phyloP scores from a whole-genome alignment of 2,113 vertebrate species.

The Nerophis lumbriciformis region DNA sequence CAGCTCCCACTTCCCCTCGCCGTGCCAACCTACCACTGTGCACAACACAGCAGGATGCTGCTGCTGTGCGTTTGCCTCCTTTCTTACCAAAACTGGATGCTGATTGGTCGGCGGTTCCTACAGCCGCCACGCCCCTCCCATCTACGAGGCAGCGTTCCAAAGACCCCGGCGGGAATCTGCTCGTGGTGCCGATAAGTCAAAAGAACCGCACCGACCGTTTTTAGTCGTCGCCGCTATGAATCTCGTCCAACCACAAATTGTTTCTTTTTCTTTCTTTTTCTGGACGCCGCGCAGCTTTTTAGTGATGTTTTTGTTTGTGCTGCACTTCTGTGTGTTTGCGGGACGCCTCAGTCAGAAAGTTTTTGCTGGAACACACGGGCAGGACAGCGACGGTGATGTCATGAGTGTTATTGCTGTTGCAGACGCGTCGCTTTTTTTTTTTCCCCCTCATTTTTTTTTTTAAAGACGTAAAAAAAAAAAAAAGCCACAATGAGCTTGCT shows the following conservation, averaged over 20 bases:
- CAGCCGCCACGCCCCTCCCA: slow-evolving; percentile 43
- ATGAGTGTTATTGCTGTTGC: slow-evolving; percentile 47
- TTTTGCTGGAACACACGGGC: slow-evolving; percentile 30
- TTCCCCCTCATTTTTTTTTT: background rate
- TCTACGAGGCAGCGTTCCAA: slow-evolving; percentile 40
- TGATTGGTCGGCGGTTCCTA: slow-evolving; percentile 47
- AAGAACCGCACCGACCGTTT: slow-evolving; percentile 12
- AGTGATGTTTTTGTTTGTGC: slow-evolving; percentile 20
- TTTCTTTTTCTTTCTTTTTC: slow-evolving; percentile 16
- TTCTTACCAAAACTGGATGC: slow-evolving; percentile 57
- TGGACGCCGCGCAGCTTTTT: slow-evolving; percentile 26
- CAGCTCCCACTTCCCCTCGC: slow-evolving; percentile 50
- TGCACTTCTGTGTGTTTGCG: slow-evolving; percentile 25
- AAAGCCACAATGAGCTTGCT: slow-evolving; percentile 60
- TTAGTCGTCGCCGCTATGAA: slow-evolving; percentile 8
- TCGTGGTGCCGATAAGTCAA: slow-evolving; percentile 15
- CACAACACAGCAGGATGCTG: slow-evolving; percentile 49
- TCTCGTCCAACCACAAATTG: slow-evolving; percentile 6
- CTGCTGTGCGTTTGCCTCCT: slow-evolving; percentile 25
- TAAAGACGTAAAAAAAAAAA: slow-evolving; percentile 26
- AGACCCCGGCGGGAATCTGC: slow-evolving; percentile 38
- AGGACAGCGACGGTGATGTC: slow-evolving; percentile 45
- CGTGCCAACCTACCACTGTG: slow-evolving; percentile 46
- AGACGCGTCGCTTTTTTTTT: slow-evolving; percentile 30
- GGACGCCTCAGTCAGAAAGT: slow-evolving; percentile 15